Evolutionary conservation across 2,797 vertebrate species (phyloP).

Genomic region (Hyperoplus lanceolatus): DNA sequence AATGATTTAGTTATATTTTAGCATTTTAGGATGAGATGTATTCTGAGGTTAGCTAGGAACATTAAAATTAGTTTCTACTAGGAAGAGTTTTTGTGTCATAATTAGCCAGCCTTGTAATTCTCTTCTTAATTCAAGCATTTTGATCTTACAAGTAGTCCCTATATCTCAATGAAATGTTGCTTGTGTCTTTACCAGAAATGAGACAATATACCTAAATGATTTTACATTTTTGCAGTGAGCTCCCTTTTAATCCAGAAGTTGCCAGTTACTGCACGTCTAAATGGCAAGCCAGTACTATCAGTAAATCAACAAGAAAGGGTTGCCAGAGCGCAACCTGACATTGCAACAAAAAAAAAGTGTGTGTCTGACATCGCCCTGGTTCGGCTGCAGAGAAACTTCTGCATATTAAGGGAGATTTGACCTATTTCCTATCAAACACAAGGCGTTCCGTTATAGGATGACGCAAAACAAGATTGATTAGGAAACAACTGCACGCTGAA

Average conservation of each 20-base stretch:
- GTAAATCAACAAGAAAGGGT: slow-evolving; percentile 58
- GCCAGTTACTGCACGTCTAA: slow-evolving; percentile 69
- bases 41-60: no score
- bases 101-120: no score
- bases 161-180: no score
- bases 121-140: no score
- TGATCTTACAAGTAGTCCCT: no score
- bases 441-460: slow-evolving; percentile 45
- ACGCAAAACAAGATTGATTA: slow-evolving; percentile 65
- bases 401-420: slow-evolving; percentile 51
- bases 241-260: slow-evolving; percentile 69
- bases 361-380: slow-evolving; percentile 56
- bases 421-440: slow-evolving; percentile 16
- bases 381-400: slow-evolving; percentile 36
- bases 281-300: slow-evolving; percentile 51
- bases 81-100: no score
- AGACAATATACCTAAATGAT: no score
- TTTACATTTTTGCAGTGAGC: slow-evolving; percentile 26
- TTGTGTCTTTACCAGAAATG: no score
- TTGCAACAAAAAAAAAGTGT: slow-evolving; percentile 50
- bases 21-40: no score
- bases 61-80: no score
- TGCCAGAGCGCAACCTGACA: slow-evolving; percentile 58
- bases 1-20: no score
- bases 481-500: slow-evolving; percentile 56